Evolutionary conservation across 2,888 invertebrate species (phyloP).

Genomic region (Abrostola triplasia): DNA sequence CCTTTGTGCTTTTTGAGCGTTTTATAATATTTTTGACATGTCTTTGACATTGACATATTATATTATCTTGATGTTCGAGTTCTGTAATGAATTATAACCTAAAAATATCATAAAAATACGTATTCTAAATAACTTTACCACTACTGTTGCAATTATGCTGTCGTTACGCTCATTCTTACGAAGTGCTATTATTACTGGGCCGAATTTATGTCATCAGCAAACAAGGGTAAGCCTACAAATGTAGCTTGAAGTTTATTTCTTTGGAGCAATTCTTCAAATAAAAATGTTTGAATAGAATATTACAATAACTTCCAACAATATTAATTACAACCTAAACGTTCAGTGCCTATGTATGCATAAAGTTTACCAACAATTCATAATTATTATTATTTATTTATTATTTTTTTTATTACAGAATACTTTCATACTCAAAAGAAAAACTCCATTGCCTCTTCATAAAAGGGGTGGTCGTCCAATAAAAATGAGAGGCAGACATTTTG

Average conservation of each 20-base stretch:
- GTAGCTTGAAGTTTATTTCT: neutral
- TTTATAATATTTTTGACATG: no score
- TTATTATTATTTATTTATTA: conserved; percentile 69
- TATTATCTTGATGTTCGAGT: no score
- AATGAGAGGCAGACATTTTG: conserved; percentile 89
- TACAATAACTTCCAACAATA: neutral
- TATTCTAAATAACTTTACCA: neutral
- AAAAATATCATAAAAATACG: neutral
- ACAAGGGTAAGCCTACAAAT: conserved; percentile 67
- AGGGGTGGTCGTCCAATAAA: conserved; percentile 85
- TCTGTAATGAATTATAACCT: no score
- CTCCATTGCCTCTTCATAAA: conserved; percentile 88
- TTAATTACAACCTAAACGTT: no score
- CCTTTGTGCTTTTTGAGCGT: no score
- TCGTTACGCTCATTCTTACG: conserved; percentile 64
- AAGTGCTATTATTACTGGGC: conserved; percentile 55
- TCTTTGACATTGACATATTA: no score
- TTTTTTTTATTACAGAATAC: conserved; percentile 90
- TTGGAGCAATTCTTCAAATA: no score
- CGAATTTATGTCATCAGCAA: conserved; percentile 70
- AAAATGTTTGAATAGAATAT: no score
- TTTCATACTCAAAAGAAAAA: conserved; percentile 91
- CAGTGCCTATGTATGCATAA: no score
- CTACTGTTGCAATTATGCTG: conserved; percentile 62
- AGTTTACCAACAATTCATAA: no score